Evolutionary conservation across 2,797 vertebrate species (phyloP).

Genomic region (Amphiprion clarkii): DNA sequence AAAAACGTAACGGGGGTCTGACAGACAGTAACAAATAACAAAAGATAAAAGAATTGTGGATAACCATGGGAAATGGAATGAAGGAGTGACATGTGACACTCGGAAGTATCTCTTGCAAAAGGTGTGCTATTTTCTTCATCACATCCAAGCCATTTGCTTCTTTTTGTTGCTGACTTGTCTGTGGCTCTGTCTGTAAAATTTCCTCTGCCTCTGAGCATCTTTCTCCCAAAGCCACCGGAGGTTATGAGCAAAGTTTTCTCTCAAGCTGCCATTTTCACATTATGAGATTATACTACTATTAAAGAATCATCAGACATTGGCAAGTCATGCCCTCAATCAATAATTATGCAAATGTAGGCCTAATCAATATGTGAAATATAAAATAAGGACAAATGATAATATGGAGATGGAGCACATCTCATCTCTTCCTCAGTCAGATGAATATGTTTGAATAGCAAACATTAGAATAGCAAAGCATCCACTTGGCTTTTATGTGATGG

Average conservation of each 20-base stretch:
- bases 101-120: no score
- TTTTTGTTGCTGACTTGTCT: constrained; percentile 21
- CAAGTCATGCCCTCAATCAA: constrained; percentile 68
- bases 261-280: constrained; percentile 58
- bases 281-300: constrained; percentile 48
- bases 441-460: constrained; percentile 67
- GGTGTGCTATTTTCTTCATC: no score
- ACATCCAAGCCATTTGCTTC: constrained; percentile 7
- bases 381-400: constrained; percentile 71
- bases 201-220: constrained; percentile 38
- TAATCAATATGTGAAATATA: constrained; percentile 74
- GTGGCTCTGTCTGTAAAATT: constrained; percentile 30
- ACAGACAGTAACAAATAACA: no score
- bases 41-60: no score
- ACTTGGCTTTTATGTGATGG: constrained; percentile 72
- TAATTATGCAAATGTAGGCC: constrained; percentile 72
- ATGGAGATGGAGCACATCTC: constrained; percentile 54
- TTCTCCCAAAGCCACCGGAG: constrained; percentile 24
- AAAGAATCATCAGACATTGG: constrained; percentile 69
- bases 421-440: constrained; percentile 44
- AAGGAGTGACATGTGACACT: no score
- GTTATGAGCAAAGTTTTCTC: constrained; percentile 42
- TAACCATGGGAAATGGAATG: no score
- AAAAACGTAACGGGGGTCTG: no score
- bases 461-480: constrained; percentile 68